These are phyloP conservation scores for Turritopsis dohrnii DNA, from an alignment of 30 jellyfish, hydroid and myxozoan species.

Conservation along the genomic window DNA sequence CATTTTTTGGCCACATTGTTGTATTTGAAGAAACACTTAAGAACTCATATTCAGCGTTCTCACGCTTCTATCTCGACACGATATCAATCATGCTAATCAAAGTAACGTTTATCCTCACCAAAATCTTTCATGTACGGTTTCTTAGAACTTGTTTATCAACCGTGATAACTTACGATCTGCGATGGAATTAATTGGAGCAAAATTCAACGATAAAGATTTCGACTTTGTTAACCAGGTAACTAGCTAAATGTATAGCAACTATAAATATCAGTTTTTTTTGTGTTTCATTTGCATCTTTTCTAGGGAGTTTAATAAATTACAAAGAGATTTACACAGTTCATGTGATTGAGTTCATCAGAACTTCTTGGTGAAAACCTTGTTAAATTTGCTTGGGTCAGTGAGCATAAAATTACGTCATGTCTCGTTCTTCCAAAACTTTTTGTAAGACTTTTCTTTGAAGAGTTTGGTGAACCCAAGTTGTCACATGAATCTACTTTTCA, in stretches of 20 bases:
- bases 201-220: slow-evolving; percentile 48
- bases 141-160: slow-evolving; percentile 33
- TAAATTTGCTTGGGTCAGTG: too few relatives aligned
- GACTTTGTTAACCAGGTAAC: slow-evolving; percentile 42
- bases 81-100: too few relatives aligned
- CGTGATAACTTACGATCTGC: slow-evolving; percentile 40
- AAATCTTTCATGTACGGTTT: not conserved
- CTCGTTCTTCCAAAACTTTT: too few relatives aligned
- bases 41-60: too few relatives aligned
- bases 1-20: too few relatives aligned
- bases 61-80: not conserved
- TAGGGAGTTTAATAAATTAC: not conserved
- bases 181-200: slow-evolving; percentile 24
- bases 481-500: too few relatives aligned
- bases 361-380: too few relatives aligned
- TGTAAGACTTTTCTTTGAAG: too few relatives aligned
- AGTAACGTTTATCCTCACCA: not conserved
- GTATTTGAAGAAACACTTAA: too few relatives aligned
- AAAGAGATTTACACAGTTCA: not conserved
- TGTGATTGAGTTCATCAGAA: too few relatives aligned
- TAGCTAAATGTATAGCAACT: not conserved
- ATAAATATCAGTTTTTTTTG: not conserved
- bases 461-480: too few relatives aligned
- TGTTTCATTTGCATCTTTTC: not conserved
- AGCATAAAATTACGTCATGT: too few relatives aligned